Conservation (phyloP, 2,797 vertebrate genomes). For the Ataeniobius toweri region DNA sequence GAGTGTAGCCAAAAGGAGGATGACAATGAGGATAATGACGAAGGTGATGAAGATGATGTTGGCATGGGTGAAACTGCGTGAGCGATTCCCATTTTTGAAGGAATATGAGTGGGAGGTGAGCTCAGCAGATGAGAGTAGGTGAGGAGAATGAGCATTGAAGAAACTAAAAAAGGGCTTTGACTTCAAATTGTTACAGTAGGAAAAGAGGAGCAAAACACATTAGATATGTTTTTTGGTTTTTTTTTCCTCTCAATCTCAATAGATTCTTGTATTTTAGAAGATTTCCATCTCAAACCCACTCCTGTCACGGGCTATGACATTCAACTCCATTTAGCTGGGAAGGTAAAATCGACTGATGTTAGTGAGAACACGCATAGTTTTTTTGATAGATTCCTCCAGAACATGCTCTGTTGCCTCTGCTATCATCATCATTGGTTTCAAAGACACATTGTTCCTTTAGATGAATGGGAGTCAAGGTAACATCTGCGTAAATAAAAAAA, state of each 20-base stretch:
- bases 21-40: conserved; percentile 53
- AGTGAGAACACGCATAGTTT: conserved; percentile 24
- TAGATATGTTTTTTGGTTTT: conserved; percentile 23
- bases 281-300: conserved; percentile 68
- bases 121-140: conserved; percentile 31
- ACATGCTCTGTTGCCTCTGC: conserved; percentile 42
- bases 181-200: conserved; percentile 49
- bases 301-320: conserved; percentile 69
- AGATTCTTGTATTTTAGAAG: conserved; percentile 64
- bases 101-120: conserved; percentile 48
- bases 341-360: conserved; percentile 52
- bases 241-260: conserved; percentile 62
- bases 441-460: conserved; percentile 58
- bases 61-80: conserved; percentile 21
- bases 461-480: conserved; percentile 20
- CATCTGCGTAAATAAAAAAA: conserved; percentile 15
- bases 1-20: conserved; percentile 51
- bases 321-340: conserved; percentile 54
- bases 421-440: conserved; percentile 52
- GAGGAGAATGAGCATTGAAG: conserved; percentile 43
- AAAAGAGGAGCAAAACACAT: conserved; percentile 44
- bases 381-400: conserved; percentile 54
- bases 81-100: conserved; percentile 38
- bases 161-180: conserved; percentile 45
- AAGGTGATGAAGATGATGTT: conserved; percentile 32